Evolutionary conservation across 1,140 invertebrate genomes (phyloP), one percentile per base, ranked within the genome.

Genomic region (Neodiprion virginianus): DNA sequence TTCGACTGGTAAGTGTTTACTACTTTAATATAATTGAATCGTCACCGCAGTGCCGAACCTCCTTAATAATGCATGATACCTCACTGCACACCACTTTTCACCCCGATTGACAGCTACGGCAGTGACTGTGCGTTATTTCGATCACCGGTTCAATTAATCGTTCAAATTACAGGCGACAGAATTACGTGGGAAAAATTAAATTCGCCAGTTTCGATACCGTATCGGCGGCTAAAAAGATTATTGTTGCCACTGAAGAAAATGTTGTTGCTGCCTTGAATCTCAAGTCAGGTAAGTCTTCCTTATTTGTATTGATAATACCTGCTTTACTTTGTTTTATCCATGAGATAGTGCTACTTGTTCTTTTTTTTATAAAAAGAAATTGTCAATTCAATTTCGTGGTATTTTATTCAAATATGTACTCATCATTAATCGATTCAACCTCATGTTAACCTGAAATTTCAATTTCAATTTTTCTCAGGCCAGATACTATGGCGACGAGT

Each of bases 201-300:
- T 93, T 93, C 83, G 91, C 94, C n/a, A 91, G 92, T 81, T 94
- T 96, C 83, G 95, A 96, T 74, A 93, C 93, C 53, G 90, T 92
- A 72, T 92, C 92, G 75, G 91, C 91, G n/a, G 91, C 92, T 28
- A 95, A 93, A 87, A 93, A 93, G 81, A 89, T 96, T n/a, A 92
- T 96, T 80, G 91, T 97, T 11, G 94, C 93, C n/a, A 96, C 96
- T 0, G 93, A 96, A 80, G 93, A 96, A 86, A 96, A 97, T 91
- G 95, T 96, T 76, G 86, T 98, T 71, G 95, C 96, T 76, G 94
- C 94, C 72, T 83, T 98, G 69, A 94, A 95, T 88, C 89, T 94
- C 67, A 95, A 96, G 84, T 95, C 94, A 83, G 96, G 95, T 92
- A 87, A 84, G 49, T 81, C 68, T 73, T 76, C 47, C 12, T 21